Percentiles rank a stretch among this genome's conserved stretches.
Conservation (phyloP, 2,113 vertebrate genomes). For the Onychostruthus taczanowskii region DNA sequence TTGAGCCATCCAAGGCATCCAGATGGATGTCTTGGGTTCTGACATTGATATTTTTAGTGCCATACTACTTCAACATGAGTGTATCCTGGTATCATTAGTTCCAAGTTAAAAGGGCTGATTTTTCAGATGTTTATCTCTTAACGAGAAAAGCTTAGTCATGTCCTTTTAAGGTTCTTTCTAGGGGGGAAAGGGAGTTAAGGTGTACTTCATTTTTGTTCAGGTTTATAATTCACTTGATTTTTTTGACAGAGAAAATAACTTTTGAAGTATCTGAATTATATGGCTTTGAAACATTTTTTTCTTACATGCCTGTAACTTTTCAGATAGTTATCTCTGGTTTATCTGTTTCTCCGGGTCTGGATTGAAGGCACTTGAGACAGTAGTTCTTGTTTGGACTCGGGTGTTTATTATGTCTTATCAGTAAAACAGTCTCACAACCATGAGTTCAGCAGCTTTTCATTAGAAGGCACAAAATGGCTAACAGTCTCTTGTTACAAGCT, state of each 20-base stretch:
- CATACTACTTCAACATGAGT: conserved; percentile 81
- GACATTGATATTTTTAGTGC: conserved; percentile 83
- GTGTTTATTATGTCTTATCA: too few species aligned
- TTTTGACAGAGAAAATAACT: not conserved
- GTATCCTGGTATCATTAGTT: conserved; percentile 75
- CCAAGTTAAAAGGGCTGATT: not conserved
- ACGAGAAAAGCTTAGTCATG: not conserved
- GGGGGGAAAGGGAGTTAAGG: not conserved
- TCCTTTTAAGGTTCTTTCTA: not conserved
- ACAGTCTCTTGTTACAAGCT: too few species aligned
- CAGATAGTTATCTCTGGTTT: not conserved
- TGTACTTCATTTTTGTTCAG: not conserved
- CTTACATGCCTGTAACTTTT: not conserved
- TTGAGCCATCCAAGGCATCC: too few species aligned
- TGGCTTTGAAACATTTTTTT: not conserved
- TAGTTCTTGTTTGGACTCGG: too few species aligned
- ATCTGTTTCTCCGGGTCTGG: too few species aligned
- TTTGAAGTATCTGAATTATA: not conserved
- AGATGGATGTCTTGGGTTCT: too few species aligned
- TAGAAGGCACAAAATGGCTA: too few species aligned
- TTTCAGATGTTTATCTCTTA: not conserved
- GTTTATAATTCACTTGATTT: not conserved
- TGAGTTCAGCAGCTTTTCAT: too few species aligned
- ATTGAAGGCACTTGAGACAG: too few species aligned
- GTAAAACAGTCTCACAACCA: too few species aligned